Evolutionary conservation across 2,888 invertebrate genomes (phyloP), one percentile per base, ranked within the genome.

Genomic region (Teleiodes luculella): DNA sequence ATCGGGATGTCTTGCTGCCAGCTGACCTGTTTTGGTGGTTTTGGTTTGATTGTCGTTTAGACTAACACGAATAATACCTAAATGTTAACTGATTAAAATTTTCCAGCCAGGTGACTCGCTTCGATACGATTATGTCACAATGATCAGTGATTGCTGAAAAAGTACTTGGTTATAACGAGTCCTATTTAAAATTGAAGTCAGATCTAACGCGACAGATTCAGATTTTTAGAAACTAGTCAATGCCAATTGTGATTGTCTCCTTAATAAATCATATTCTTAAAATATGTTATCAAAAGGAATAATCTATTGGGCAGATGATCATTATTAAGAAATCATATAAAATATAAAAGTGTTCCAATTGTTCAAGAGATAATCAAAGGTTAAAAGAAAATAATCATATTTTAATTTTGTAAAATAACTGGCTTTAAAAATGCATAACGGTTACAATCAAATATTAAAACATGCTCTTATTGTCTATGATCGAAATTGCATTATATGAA

Each of bases 71-170:
- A 28, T 24, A 28, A 43, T 72, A 74, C 78, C n/a, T n/a, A n/a
- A n/a, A 86, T 86, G 86, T 86, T 88, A 82, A 67, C 79, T 81
- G 84, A 87, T 86, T 87, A 88, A 87, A 87, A 87, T 70, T 63
- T 58, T 67, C 59, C 71, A 73, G 72, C 74, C 59, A 45, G 41
- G 67, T 66, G 68, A 72, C 71, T 39, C 13, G n/a, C 28, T 47
- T n/a, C 30, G n/a, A 48, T 52, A 43, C 8, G 46, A 45, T 33
- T 39, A 43, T 14, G 55, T 52, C 52, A 55, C 47, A 33, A n/a
- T 33, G 3, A 36, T 50, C 41, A 18, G 41, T 51, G 36, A 57
- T 60, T 45, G 60, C 62, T 65, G 60, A 65, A 62, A 53, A 56
- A 31, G 31, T 55, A 53, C 52, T 56, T 60, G 61, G 58, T 60